These are phyloP conservation scores for Hozukius guyotensis DNA, from an alignment of 2,797 vertebrate species.

Conservation along the genomic window DNA sequence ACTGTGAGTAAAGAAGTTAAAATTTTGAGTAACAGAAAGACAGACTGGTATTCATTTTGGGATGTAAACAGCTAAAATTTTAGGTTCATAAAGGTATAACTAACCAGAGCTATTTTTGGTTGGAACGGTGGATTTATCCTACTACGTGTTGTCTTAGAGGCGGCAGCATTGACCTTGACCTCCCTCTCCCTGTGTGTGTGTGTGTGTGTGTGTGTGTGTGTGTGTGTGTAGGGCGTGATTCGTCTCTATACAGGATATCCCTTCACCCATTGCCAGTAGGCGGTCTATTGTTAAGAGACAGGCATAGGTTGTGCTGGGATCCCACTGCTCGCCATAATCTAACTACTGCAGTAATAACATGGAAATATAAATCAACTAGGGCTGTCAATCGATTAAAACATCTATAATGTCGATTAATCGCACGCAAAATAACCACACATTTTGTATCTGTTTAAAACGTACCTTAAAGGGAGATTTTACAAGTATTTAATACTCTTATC, in stretches of 20 bases:
- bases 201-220: slow-evolving; percentile 24
- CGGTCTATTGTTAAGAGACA: slow-evolving; percentile 84
- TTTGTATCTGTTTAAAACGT: too few species aligned
- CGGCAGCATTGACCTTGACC: slow-evolving; percentile 80
- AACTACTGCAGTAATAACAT: slow-evolving; percentile 25
- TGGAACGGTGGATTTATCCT: slow-evolving; percentile 43
- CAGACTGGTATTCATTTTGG: background rate
- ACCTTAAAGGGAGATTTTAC: too few species aligned
- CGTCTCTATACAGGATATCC: slow-evolving; percentile 88
- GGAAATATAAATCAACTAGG: slow-evolving; percentile 15
- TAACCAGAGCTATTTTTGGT: slow-evolving; percentile 15
- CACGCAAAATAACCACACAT: too few species aligned
- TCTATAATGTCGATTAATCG: too few species aligned
- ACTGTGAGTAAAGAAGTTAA: background rate
- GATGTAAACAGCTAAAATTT: background rate
- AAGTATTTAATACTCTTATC: too few species aligned
- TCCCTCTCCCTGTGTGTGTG: slow-evolving; percentile 46
- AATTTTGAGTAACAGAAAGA: background rate
- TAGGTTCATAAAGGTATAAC: background rate
- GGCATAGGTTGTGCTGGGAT: slow-evolving; percentile 61
- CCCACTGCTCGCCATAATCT: slow-evolving; percentile 42
- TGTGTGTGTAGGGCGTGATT: slow-evolving; percentile 78
- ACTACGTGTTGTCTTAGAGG: slow-evolving; percentile 73
- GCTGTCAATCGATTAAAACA: too few species aligned
- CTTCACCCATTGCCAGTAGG: slow-evolving; percentile 76